These are phyloP conservation scores for Megaceryle maxima DNA, from an alignment of 2,113 vertebrate genomes.

Conservation along the genomic window DNA sequence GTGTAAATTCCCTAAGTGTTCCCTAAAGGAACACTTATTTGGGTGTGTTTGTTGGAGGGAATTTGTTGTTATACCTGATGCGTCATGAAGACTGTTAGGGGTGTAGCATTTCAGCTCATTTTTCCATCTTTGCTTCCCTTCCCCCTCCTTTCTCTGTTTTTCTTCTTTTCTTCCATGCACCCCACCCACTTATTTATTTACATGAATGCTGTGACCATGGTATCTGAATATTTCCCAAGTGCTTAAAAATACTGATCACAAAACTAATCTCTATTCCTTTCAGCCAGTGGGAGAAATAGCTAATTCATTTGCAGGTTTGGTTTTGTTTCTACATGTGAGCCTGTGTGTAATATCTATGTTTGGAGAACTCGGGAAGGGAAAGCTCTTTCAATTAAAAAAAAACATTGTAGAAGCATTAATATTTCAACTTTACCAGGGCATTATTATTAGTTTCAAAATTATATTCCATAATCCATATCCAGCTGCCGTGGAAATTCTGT, in stretches of 20 bases:
- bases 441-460: background rate
- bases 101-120: slow-evolving; percentile 11
- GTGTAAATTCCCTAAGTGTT: background rate
- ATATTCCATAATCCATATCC: background rate
- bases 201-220: slow-evolving; percentile 31
- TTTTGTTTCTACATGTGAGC: slow-evolving; percentile 43
- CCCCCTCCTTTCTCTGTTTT: slow-evolving; percentile 7
- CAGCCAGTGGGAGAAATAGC: slow-evolving; percentile 2
- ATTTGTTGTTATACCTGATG: slow-evolving; percentile 23
- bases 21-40: background rate
- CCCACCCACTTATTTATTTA: slow-evolving; percentile 52
- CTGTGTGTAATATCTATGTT: background rate
- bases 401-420: background rate
- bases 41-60: slow-evolving; percentile 1
- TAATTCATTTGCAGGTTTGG: slow-evolving; percentile 36
- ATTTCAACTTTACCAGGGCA: background rate
- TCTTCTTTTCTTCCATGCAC: slow-evolving; percentile 20
- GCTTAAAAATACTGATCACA: slow-evolving; percentile 46
- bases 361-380: background rate
- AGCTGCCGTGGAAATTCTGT: background rate
- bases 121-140: slow-evolving; percentile 26
- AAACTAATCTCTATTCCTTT: slow-evolving; percentile 25
- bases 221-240: slow-evolving; percentile 26
- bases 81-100: background rate
- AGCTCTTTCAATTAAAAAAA: background rate